These are phyloP conservation scores for Aspiorhynchus laticeps DNA, from an alignment of 2,113 vertebrate genomes.

Conservation along the genomic window DNA sequence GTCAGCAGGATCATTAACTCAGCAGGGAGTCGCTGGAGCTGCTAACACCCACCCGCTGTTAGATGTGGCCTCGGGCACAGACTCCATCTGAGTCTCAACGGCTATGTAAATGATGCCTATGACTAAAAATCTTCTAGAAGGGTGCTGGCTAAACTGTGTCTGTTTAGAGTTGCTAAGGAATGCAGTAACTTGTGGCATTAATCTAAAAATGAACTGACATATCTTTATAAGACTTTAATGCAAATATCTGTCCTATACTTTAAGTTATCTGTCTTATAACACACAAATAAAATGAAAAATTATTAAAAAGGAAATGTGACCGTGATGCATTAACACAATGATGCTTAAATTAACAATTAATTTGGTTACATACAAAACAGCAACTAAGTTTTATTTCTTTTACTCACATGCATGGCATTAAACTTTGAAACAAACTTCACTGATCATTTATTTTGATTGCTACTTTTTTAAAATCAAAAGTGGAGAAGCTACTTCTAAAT, in stretches of 20 bases:
- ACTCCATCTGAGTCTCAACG: neutral
- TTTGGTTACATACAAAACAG: slow-evolving; percentile 2
- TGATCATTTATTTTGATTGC: neutral
- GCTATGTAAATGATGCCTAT: neutral
- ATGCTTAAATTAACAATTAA: neutral
- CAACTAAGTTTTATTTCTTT: neutral
- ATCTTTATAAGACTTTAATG: neutral
- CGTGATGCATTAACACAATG: neutral
- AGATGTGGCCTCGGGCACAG: slow-evolving; percentile 1
- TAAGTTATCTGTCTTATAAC: neutral
- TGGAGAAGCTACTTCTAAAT: neutral
- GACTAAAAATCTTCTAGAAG: slow-evolving; percentile 1
- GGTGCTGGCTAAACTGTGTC: neutral
- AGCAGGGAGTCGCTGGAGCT: slow-evolving; percentile 5
- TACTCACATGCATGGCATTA: neutral
- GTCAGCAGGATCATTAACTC: slow-evolving; percentile 1
- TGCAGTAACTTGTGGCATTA: neutral
- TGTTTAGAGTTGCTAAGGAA: neutral
- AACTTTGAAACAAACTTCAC: neutral
- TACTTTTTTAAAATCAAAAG: neutral
- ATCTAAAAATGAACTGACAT: neutral
- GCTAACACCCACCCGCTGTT: neutral
- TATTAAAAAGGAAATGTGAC: neutral
- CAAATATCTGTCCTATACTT: neutral
- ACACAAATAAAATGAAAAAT: neutral